Conservation (phyloP, 2,113 vertebrate species). For the Thalassarche chlororhynchos region DNA sequence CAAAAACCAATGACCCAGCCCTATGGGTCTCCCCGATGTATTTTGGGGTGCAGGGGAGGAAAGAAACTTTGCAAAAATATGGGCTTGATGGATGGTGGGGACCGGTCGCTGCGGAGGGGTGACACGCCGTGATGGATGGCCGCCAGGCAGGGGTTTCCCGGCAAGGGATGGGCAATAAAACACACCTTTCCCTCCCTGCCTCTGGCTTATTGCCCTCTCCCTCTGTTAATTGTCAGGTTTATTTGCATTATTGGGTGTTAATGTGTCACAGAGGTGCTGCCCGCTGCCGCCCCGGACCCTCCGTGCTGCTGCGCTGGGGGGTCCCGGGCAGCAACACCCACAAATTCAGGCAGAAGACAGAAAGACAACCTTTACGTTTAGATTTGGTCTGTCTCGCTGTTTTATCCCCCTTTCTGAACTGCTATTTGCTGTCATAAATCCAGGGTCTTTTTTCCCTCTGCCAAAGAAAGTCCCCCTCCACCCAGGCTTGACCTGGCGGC, state of each 20-base stretch:
- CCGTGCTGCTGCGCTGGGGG: no score
- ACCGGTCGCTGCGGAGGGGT: fast-evolving
- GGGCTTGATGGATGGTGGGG: not conserved
- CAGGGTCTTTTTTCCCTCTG: not conserved
- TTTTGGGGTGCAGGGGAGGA: not conserved
- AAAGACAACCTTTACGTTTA: not conserved
- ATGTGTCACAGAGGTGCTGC: not conserved
- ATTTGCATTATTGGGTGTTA: not conserved
- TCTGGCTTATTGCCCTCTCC: fast-evolving
- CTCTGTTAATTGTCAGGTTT: fast-evolving
- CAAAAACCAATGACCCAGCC: fast-evolving
- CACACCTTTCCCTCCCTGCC: not conserved
- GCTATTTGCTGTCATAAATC: not conserved
- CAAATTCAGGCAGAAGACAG: not conserved
- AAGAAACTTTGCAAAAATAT: not conserved
- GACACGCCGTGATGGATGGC: not conserved
- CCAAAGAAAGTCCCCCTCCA: not conserved
- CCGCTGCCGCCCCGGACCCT: fast-evolving
- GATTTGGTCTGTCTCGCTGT: fast-evolving
- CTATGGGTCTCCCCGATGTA: not conserved
- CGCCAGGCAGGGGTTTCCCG: not conserved
- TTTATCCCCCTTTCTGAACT: not conserved
- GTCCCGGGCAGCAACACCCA: not conserved
- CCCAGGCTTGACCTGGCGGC: not conserved
- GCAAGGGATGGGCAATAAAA: not conserved